Evolutionary conservation across 2,797 vertebrate genomes (phyloP).

Genomic region (Onychomys leucogaster): DNA sequence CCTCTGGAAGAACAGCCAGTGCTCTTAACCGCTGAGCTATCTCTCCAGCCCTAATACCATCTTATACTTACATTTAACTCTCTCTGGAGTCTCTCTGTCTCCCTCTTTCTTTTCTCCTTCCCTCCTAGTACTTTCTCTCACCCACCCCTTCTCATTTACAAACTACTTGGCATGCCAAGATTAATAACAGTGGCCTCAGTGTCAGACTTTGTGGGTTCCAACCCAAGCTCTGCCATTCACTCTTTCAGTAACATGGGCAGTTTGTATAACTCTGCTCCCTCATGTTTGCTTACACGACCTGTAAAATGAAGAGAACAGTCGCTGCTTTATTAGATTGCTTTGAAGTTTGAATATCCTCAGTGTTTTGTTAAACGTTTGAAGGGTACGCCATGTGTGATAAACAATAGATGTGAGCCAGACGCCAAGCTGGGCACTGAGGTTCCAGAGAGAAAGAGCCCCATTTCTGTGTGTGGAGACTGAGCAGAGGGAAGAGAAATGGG

Average conservation of each 20-base stretch:
- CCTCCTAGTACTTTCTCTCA: neutral
- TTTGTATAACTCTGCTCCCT: neutral
- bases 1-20: too few relatives aligned
- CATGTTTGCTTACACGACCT: neutral
- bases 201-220: neutral
- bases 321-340: neutral
- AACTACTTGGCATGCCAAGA: neutral
- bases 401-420: neutral
- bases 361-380: neutral
- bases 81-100: neutral
- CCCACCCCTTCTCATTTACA: neutral
- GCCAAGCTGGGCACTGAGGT: neutral
- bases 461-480: neutral
- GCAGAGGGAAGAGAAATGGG: neutral
- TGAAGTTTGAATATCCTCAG: neutral
- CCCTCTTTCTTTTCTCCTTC: neutral
- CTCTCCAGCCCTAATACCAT: too few relatives aligned
- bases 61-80: neutral
- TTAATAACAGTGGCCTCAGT: neutral
- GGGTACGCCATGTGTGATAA: neutral
- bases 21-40: too few relatives aligned
- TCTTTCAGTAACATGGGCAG: neutral
- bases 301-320: neutral
- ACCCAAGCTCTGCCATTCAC: neutral
- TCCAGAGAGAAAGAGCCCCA: neutral